Evolutionary conservation across 1,140 invertebrate species (phyloP), one percentile per base, ranked within the genome.

Genomic region (Dreissena polymorpha): DNA sequence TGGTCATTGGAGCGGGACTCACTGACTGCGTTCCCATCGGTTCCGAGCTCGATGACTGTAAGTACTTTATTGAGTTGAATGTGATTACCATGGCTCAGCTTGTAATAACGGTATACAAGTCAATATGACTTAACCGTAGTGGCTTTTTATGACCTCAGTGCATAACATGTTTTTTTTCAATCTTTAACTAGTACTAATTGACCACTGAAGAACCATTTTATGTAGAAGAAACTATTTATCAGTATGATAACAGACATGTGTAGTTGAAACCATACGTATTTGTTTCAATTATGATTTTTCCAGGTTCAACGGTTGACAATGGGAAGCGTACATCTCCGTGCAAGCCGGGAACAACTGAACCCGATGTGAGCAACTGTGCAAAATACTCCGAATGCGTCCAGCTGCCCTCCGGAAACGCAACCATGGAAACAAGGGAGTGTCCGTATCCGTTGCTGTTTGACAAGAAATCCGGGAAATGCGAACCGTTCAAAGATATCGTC

Each of bases 371-470:
- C n/a, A 83, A 75, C 49, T 83, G 80, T 69, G 71, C 80, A 18
- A 83, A n/a, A 53, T 83, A 68, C 57, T 55, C 51, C 63, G 51
- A 68, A 57, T 83, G 80, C 60, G 55, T 72, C 14, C 27, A 29
- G 49, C 63, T 68, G 1, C 63, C 64, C 68, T 49, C 73, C 63
- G 64, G 80, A 64, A 69, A 68, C 63, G 14, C 64, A 18, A 68
- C 72, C 23, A 53, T 83, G 29, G 25, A 57, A 25, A 16, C 64
- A 49, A 21, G 25, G 21, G 71, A 83, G 27, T 83, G 80, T 55
- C 14, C 71, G 55, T 83, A 83, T 53, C 80, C 80, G 16, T 39
- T 67, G 14, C 60, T 83, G n/a, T 83, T 50, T 16, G 23, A 83
- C 39, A 27, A 16, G 2, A 21, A 67, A 55, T 57, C 80, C 51